A percentile compares a stretch with the other conserved stretches of the same genome.
Evolutionary conservation across 2,797 vertebrate genomes (phyloP).

Genomic region (Fistularia commersonii): DNA sequence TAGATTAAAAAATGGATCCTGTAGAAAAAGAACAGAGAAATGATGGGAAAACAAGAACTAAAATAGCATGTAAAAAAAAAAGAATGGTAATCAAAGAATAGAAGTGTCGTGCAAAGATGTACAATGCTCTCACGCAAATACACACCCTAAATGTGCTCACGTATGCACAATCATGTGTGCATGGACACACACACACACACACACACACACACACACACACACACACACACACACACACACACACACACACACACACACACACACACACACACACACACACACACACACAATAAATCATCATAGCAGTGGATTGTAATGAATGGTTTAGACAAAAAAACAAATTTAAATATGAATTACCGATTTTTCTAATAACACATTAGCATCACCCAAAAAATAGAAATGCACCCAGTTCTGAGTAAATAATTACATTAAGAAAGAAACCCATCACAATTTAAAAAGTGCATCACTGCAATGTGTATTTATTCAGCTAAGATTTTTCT

Average conservation of each 20-base stretch:
- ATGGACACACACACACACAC: too few relatives aligned
- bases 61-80: neutral
- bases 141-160: too few relatives aligned
- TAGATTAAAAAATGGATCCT: neutral
- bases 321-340: neutral
- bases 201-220: too few relatives aligned
- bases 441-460: constrained; percentile 23
- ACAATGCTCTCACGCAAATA: neutral
- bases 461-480: constrained; percentile 25
- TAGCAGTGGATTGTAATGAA: constrained; percentile 2
- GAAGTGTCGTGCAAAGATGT: constrained; percentile 4
- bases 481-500: constrained; percentile 14
- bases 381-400: constrained; percentile 10
- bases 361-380: neutral
- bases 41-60: constrained; percentile 6
- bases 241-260: too few relatives aligned
- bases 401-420: constrained; percentile 14
- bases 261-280: too few relatives aligned
- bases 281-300: constrained; percentile 1
- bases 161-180: too few relatives aligned
- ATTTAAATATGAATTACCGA: too few relatives aligned
- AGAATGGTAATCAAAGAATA: constrained; percentile 3
- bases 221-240: too few relatives aligned
- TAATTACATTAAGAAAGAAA: constrained; percentile 1
- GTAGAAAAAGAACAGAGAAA: neutral